phyloP scores from a whole-genome alignment of 1,140 invertebrate species.

The Lepidotrigona ventralis region DNA sequence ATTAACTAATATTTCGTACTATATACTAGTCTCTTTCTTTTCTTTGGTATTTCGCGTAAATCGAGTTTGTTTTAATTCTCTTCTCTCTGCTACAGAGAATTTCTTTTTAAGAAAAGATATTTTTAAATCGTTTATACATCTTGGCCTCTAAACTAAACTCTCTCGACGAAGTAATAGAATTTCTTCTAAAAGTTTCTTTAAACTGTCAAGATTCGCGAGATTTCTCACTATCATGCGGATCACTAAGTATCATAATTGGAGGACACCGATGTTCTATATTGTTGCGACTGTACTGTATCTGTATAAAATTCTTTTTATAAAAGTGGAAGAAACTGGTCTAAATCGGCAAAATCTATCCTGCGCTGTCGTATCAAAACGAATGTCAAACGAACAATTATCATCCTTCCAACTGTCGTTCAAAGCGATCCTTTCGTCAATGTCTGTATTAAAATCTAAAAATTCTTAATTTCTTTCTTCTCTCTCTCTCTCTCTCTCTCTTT shows the following conservation, averaged over 20 bases:
- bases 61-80: too few relatives aligned
- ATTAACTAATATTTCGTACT: too few relatives aligned
- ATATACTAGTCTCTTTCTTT: too few relatives aligned
- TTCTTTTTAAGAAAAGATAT: not conserved
- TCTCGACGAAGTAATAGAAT: not conserved
- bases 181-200: not conserved
- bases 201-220: not conserved
- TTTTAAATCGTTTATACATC: not conserved
- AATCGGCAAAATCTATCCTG: constrained; percentile 9
- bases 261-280: not conserved
- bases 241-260: not conserved
- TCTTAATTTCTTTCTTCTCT: not conserved
- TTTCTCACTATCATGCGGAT: not conserved
- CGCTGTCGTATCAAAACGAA: constrained; percentile 24
- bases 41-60: too few relatives aligned
- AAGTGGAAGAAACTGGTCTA: constrained; percentile 14
- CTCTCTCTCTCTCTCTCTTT: too few relatives aligned
- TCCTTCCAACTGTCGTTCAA: not conserved
- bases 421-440: not conserved
- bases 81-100: not conserved
- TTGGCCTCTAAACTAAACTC: not conserved
- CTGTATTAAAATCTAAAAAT: not conserved
- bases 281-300: not conserved
- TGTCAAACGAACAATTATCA: not conserved
- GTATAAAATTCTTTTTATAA: constrained; percentile 38